These are phyloP conservation scores for Lophius piscatorius DNA, from an alignment of 2,113 vertebrate species.

Conservation along the genomic window DNA sequence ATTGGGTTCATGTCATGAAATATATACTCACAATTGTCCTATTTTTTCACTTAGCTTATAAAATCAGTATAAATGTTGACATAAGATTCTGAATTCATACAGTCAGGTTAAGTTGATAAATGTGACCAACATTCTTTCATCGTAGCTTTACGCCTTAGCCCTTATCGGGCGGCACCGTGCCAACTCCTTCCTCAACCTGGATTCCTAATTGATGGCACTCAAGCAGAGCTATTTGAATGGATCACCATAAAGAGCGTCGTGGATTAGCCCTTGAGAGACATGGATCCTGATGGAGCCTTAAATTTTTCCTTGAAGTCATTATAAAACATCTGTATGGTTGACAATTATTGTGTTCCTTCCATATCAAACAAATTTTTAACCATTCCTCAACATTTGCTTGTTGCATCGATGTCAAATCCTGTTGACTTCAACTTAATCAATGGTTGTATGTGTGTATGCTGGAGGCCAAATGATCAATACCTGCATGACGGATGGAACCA, in stretches of 20 bases:
- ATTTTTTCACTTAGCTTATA: too few species aligned
- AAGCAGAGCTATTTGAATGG: slow-evolving; percentile 76
- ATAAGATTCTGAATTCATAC: slow-evolving; percentile 2
- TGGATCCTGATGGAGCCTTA: slow-evolving; percentile 62
- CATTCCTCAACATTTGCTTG: slow-evolving; percentile 23
- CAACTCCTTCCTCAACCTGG: slow-evolving; percentile 47
- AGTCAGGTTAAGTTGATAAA: background rate
- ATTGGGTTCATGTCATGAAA: too few species aligned
- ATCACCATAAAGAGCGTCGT: slow-evolving; percentile 71
- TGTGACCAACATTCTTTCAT: slow-evolving; percentile 4
- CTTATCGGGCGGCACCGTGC: slow-evolving; percentile 27
- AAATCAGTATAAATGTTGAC: background rate
- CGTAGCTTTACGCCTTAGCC: slow-evolving; percentile 15
- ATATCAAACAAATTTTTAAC: slow-evolving; percentile 51
- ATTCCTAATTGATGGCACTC: slow-evolving; percentile 71
- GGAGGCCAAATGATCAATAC: slow-evolving; percentile 21
- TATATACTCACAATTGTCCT: too few species aligned
- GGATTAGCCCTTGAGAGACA: slow-evolving; percentile 67
- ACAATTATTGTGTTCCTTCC: slow-evolving; percentile 38
- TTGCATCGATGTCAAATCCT: slow-evolving; percentile 10
- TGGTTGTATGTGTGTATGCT: background rate
- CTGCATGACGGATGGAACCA: slow-evolving; percentile 10
- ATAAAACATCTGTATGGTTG: slow-evolving; percentile 60
- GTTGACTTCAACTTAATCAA: background rate
- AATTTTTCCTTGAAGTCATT: slow-evolving; percentile 64